Conservation (phyloP, 2,113 vertebrate species). For the Ursus arctos region DNA sequence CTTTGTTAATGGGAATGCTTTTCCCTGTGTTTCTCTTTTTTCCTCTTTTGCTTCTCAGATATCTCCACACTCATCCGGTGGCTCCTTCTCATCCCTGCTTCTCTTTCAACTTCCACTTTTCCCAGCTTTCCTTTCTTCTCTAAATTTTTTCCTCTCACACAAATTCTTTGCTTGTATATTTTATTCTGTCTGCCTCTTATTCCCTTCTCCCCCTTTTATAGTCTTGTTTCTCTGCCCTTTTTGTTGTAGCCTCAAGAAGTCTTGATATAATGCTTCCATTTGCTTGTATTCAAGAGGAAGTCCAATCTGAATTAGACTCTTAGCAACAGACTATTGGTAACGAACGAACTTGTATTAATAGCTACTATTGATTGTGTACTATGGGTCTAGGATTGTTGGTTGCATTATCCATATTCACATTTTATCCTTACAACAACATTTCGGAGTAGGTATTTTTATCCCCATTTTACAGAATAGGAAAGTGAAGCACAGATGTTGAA, state of each 20-base stretch:
- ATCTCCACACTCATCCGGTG: background rate
- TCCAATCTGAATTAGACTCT: background rate
- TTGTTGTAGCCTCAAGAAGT: background rate
- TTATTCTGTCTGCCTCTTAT: background rate
- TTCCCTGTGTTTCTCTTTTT: background rate
- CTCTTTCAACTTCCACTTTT: background rate
- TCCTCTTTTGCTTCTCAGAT: background rate
- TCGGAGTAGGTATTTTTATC: conserved; percentile 9
- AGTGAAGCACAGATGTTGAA: background rate
- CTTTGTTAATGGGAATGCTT: background rate
- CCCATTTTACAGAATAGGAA: background rate
- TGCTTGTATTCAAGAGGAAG: background rate
- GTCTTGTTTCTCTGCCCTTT: background rate
- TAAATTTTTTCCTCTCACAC: background rate
- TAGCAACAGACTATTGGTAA: background rate
- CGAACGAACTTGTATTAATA: background rate
- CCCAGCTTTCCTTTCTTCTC: background rate
- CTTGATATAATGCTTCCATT: background rate
- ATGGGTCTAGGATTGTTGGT: background rate
- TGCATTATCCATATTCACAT: background rate
- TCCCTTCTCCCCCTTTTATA: background rate
- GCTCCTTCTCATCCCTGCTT: background rate
- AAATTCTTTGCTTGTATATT: background rate
- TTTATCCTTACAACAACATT: background rate
- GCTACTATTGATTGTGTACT: background rate